phyloP scores from a whole-genome alignment of 2,797 vertebrate species.

The Macroramphosus scolopax region DNA sequence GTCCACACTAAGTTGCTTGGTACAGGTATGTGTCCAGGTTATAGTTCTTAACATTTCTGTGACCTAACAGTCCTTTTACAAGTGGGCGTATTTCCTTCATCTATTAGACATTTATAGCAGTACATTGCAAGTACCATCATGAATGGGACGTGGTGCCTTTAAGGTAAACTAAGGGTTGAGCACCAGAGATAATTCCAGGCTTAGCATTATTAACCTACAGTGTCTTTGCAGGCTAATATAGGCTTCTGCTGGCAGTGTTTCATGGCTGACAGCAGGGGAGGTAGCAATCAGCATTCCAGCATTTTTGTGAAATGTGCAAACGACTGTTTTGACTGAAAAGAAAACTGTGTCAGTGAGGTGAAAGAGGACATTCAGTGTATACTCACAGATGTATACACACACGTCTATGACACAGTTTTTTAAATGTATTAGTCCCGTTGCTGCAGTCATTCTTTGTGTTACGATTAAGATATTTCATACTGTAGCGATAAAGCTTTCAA shows the following conservation, averaged over 20 bases:
- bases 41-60: background rate
- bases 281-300: conserved; percentile 7
- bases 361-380: background rate
- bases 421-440: too few relatives aligned
- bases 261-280: background rate
- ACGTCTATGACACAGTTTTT: too few relatives aligned
- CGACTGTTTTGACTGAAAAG: background rate
- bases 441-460: too few relatives aligned
- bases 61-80: too few relatives aligned
- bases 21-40: conserved; percentile 84
- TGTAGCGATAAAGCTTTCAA: too few relatives aligned
- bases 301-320: conserved; percentile 28
- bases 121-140: background rate
- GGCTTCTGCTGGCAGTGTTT: too few relatives aligned
- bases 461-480: too few relatives aligned
- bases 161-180: conserved; percentile 9
- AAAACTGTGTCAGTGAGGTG: background rate
- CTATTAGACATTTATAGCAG: too few relatives aligned
- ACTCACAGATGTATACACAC: too few relatives aligned
- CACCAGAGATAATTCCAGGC: conserved; percentile 15
- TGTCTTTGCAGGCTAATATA: too few relatives aligned
- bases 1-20: conserved; percentile 95
- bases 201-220: conserved; percentile 20
- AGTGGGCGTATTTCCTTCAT: too few relatives aligned
- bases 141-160: background rate